These are phyloP conservation scores for Dryocosmus kuriphilus DNA, from an alignment of 2,888 invertebrate genomes.

Conservation along the genomic window DNA sequence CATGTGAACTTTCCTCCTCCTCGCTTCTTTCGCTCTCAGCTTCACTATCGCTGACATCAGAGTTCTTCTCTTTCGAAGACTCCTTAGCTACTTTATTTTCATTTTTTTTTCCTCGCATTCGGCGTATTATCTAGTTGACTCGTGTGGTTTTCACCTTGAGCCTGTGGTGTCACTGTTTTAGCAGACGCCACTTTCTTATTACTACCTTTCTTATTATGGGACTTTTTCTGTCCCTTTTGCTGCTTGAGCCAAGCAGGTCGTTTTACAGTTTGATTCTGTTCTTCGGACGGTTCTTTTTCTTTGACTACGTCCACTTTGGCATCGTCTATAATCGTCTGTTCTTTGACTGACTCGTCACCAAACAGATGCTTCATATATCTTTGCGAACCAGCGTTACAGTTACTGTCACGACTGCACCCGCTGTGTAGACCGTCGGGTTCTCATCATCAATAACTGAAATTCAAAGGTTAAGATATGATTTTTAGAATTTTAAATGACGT, in stretches of 20 bases:
- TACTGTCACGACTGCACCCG: conserved; percentile 98
- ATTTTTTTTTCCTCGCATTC: conserved; percentile 68
- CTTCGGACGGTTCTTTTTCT: conserved; percentile 76
- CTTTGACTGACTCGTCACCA: conserved; percentile 87
- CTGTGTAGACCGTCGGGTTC: conserved; percentile 96
- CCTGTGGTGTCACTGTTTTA: conserved; percentile 53
- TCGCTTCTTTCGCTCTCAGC: conserved; percentile 80
- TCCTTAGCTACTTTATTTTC: conserved; percentile 66
- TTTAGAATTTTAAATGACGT: neutral
- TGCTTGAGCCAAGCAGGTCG: conserved; percentile 91
- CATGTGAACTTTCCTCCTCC: conserved; percentile 77
- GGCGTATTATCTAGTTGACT: conserved; percentile 60
- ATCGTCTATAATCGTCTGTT: conserved; percentile 78
- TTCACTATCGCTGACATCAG: conserved; percentile 75
- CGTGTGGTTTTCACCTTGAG: conserved; percentile 20
- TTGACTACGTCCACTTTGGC: conserved; percentile 78
- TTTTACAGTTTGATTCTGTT: conserved; percentile 81
- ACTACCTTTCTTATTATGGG: conserved; percentile 80
- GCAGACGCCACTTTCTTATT: conserved; percentile 69
- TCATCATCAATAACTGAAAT: conserved; percentile 96
- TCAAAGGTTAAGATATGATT: conserved; percentile 31
- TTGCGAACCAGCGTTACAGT: conserved; percentile 92
- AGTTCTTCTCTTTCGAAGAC: conserved; percentile 65
- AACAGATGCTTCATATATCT: conserved; percentile 92
- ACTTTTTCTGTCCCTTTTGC: conserved; percentile 82